A percentile compares a stretch with the other conserved stretches of the same genome.
Evolutionary conservation across 2,797 vertebrate species (phyloP).

Genomic region (Botia kubotai): DNA sequence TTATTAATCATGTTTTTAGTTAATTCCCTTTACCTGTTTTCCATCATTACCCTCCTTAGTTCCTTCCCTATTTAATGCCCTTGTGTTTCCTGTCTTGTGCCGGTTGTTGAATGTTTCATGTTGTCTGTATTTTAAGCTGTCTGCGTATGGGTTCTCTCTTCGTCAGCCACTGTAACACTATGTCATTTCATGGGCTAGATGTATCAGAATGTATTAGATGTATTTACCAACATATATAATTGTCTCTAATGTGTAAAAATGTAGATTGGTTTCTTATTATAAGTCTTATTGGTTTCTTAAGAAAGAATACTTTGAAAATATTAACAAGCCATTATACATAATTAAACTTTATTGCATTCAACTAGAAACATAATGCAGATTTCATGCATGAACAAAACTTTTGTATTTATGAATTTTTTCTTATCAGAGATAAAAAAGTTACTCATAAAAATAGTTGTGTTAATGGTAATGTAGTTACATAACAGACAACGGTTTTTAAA

Average conservation of each 20-base stretch:
- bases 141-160: too few species aligned
- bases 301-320: background rate
- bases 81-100: too few species aligned
- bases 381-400: background rate
- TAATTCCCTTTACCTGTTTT: too few species aligned
- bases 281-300: background rate
- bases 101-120: too few species aligned
- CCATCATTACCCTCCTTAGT: too few species aligned
- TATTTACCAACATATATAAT: background rate
- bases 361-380: conserved; percentile 2
- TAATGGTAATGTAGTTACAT: background rate
- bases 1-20: too few species aligned
- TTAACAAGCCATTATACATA: background rate
- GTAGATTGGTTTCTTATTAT: too few species aligned
- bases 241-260: background rate
- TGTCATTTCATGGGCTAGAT: background rate
- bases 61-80: too few species aligned
- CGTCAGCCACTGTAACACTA: too few species aligned
- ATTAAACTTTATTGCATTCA: conserved; percentile 14
- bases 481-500: conserved; percentile 4
- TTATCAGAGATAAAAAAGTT: background rate
- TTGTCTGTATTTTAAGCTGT: too few species aligned
- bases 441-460: background rate
- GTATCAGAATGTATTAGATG: too few species aligned
- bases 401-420: background rate